Conservation (phyloP, 2,113 vertebrate genomes). For the Urocynchramus pylzowi region DNA sequence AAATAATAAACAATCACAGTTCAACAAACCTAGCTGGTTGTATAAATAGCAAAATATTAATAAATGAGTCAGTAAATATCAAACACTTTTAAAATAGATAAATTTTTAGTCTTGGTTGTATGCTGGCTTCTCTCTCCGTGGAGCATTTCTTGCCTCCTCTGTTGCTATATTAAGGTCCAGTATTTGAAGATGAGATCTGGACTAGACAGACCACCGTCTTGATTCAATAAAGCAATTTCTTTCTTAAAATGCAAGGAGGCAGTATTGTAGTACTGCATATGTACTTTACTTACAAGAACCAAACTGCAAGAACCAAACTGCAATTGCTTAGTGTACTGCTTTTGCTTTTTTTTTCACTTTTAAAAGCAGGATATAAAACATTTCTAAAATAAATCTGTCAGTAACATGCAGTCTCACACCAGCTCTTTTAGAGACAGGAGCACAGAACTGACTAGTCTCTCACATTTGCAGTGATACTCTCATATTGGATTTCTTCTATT, state of each 20-base stretch:
- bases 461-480: neutral
- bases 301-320: neutral
- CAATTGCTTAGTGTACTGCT: neutral
- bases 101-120: neutral
- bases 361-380: neutral
- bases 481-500: neutral
- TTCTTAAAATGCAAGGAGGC: neutral
- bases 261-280: neutral
- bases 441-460: constrained; percentile 37
- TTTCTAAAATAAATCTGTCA: constrained; percentile 37
- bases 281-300: neutral
- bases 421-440: constrained; percentile 15
- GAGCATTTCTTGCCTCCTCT: neutral
- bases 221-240: neutral
- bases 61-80: neutral
- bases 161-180: neutral
- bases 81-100: neutral
- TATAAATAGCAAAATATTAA: neutral
- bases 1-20: neutral
- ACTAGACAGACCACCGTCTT: neutral
- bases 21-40: neutral
- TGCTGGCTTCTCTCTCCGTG: neutral
- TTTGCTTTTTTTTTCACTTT: neutral
- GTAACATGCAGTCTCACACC: constrained; percentile 33
- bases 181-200: neutral